Evolutionary conservation across 2,888 invertebrate genomes (phyloP).

Genomic region (Cacoxenus indagator): DNA sequence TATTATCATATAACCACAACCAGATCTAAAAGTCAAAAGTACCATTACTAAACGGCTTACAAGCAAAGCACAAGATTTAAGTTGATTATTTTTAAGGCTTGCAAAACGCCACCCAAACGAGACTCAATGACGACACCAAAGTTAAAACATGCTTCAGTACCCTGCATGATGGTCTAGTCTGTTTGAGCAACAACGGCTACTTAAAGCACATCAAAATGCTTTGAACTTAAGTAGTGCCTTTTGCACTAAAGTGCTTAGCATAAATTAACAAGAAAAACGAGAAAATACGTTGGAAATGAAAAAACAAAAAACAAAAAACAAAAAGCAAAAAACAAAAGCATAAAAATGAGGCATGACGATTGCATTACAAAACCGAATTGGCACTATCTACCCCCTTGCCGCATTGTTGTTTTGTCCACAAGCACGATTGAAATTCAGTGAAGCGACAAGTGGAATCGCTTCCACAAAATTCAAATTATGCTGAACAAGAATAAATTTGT

Average conservation of each 20-base stretch:
- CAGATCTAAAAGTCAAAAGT: neutral
- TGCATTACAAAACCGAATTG: slow-evolving; percentile 6
- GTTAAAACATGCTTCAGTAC: neutral
- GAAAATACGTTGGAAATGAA: too few relatives aligned
- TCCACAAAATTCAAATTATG: neutral
- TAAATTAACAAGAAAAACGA: slow-evolving; percentile 6
- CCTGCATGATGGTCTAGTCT: neutral
- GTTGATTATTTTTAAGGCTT: slow-evolving; percentile 2
- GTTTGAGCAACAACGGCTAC: neutral
- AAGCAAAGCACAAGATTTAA: neutral
- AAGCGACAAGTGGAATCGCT: neutral
- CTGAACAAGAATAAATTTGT: neutral
- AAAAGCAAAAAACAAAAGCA: neutral
- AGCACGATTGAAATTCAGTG: neutral
- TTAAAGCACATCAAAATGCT: slow-evolving; percentile 15
- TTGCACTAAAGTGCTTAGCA: neutral
- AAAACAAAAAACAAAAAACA: neutral
- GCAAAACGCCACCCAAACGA: neutral
- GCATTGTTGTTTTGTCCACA: neutral
- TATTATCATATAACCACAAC: too few relatives aligned
- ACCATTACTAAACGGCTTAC: neutral
- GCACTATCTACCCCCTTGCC: neutral
- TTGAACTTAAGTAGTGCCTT: neutral
- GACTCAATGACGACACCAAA: neutral
- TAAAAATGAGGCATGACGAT: neutral